A percentile compares a stretch with the other conserved stretches of the same genome.
Evolutionary conservation across 2,797 vertebrate genomes (phyloP).

Genomic region (Pogonophryne albipinna): DNA sequence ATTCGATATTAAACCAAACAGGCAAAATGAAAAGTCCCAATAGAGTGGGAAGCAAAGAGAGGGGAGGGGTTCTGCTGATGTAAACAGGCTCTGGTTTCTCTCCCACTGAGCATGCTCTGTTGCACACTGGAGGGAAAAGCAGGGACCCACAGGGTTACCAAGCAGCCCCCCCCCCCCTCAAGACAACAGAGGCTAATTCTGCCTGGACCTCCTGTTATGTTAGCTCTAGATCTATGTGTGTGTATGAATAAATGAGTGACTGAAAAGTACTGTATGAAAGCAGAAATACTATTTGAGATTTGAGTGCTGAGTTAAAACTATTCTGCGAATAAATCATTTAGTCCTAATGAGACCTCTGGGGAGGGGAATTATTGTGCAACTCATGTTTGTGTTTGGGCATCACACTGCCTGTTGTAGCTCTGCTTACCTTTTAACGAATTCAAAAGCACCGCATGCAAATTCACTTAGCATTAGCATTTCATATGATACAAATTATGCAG

Average conservation of each 20-base stretch:
- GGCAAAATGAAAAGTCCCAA: constrained; percentile 33
- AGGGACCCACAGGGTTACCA: neutral
- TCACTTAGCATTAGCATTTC: constrained; percentile 43
- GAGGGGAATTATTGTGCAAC: constrained; percentile 45
- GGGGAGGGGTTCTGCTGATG: constrained; percentile 18
- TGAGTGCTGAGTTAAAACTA: constrained; percentile 15
- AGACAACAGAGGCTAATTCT: constrained; percentile 22
- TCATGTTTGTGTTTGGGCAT: constrained; percentile 32
- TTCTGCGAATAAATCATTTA: constrained; percentile 58
- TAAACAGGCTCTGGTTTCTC: constrained; percentile 27
- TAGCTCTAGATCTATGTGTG: constrained; percentile 17
- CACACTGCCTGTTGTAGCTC: constrained; percentile 40
- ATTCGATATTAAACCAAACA: constrained; percentile 41
- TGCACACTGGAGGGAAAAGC: constrained; percentile 10
- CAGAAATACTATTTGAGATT: neutral
- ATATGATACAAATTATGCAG: constrained; percentile 26
- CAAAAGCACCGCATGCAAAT: constrained; percentile 24
- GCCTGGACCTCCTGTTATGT: constrained; percentile 14
- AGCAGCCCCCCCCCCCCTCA: neutral
- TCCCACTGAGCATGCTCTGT: constrained; percentile 17
- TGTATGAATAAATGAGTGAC: constrained; percentile 20
- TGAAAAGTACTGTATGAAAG: neutral
- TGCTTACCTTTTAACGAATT: constrained; percentile 53
- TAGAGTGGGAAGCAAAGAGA: constrained; percentile 12
- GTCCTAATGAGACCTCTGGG: constrained; percentile 59